These are phyloP conservation scores for Chlorops oryzae DNA, from an alignment of 1,140 invertebrate species.

Conservation along the genomic window DNA sequence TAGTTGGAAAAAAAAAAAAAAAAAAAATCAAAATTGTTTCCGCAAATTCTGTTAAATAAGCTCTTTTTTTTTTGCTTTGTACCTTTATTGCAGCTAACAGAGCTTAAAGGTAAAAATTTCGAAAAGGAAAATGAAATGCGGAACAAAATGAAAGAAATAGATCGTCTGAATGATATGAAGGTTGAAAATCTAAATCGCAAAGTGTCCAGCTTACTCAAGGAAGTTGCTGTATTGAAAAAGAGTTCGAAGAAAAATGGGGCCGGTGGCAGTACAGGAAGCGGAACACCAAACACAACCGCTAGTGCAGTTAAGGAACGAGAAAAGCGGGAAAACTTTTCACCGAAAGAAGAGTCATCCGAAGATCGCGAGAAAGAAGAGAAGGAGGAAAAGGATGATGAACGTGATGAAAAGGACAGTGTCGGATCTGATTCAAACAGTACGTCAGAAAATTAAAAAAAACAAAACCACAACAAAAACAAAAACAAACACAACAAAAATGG, in stretches of 20 bases:
- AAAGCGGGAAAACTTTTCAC: slow-evolving; percentile 51
- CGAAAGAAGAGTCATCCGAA: slow-evolving; percentile 38
- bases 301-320: slow-evolving; percentile 68
- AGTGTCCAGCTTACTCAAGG: slow-evolving; percentile 71
- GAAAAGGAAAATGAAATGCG: slow-evolving; percentile 79
- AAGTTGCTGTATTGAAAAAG: slow-evolving; percentile 78
- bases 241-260: slow-evolving; percentile 57
- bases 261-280: neutral
- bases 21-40: neutral
- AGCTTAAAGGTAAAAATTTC: slow-evolving; percentile 86
- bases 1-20: neutral
- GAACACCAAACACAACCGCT: no score
- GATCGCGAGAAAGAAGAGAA: slow-evolving; percentile 10
- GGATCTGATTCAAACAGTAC: slow-evolving; percentile 30
- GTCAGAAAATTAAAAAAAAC: slow-evolving; percentile 39
- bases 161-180: slow-evolving; percentile 76
- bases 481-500: no score
- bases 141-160: slow-evolving; percentile 73
- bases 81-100: slow-evolving; percentile 66
- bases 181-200: slow-evolving; percentile 71
- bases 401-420: slow-evolving; percentile 28
- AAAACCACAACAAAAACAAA: no score
- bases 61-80: neutral
- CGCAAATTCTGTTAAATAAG: neutral
- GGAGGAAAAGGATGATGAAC: slow-evolving; percentile 28